These are phyloP conservation scores for Leptinotarsa defecta DNA, from an alignment of 1,140 invertebrate species.

Conservation along the genomic window DNA sequence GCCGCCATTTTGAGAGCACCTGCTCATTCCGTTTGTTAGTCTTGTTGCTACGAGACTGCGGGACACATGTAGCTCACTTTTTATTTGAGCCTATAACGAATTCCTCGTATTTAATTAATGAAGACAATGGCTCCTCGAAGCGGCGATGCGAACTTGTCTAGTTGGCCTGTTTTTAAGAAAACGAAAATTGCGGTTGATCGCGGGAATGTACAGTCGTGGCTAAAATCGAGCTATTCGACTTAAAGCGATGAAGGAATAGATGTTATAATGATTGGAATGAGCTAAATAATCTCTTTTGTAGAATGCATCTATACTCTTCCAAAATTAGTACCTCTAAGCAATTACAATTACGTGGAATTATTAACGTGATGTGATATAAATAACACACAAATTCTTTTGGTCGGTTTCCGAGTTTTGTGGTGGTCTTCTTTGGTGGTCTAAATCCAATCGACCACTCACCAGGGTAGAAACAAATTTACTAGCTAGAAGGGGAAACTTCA, in stretches of 20 bases:
- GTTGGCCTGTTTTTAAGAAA: slow-evolving; percentile 18
- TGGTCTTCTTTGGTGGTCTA: too few species aligned
- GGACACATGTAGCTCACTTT: slow-evolving; percentile 41
- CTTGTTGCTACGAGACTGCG: slow-evolving; percentile 36
- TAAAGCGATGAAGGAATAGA: background rate
- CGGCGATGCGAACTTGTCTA: slow-evolving; percentile 3
- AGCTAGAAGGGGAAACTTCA: too few species aligned
- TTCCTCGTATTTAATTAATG: slow-evolving; percentile 37
- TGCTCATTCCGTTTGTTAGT: slow-evolving; percentile 39
- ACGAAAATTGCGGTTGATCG: slow-evolving; percentile 20
- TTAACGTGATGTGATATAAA: too few species aligned
- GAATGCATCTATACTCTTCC: too few species aligned
- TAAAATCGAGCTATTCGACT: slow-evolving; percentile 1
- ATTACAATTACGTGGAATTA: too few species aligned
- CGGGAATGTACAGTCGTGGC: slow-evolving; percentile 12
- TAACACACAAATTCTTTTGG: too few species aligned
- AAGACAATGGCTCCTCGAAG: slow-evolving; percentile 32
- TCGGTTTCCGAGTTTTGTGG: too few species aligned
- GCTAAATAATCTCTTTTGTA: too few species aligned
- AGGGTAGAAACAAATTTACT: too few species aligned
- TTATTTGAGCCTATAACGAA: slow-evolving; percentile 29
- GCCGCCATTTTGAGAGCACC: slow-evolving; percentile 44
- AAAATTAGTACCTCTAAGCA: background rate
- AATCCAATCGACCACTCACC: too few species aligned
- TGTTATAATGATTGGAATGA: too few species aligned